Base-by-base conservation (phyloP, 2,113 vertebrate species). In the Rhabdornis inornatus region DNA sequence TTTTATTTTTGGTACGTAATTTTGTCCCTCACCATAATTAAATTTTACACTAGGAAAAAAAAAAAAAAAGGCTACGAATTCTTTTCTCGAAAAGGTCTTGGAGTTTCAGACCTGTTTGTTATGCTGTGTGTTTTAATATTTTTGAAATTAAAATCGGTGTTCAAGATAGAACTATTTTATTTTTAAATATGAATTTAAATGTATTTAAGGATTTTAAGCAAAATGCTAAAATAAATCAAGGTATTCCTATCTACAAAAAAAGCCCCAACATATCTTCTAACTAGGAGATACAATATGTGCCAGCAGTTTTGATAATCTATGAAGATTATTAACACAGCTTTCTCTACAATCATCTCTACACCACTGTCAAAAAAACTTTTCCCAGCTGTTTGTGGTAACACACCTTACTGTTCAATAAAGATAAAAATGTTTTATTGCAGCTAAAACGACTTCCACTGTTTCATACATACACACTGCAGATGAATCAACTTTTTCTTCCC, bases 111-210 rank as follows among this genome's bases (percentile, higher is more conserved):
- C 18, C 3, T 13, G 1, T 30, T 63, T 24, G 24, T 19, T 23
- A n/a, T 18, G 2, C 2, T 35, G 4, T 10, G 1, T 40, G 3
- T 1, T 64, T 50, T 8, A 53, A 30, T n/a, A 40, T 0, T 76
- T 56, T 37, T 18, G 2, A 27, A 75, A 49, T 35, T 17, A 61
- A 66, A 39, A 22, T 31, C 42, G 0, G 0, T 45, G 4, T n/a
- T 63, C 3, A 9, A 12, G 0, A 13, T 23, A 17, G 13, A 5
- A 16, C 25, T 49, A 22, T 52, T 68, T 47, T 83, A 31, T 60
- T 76, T 59, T 66, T 10, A 80, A 80, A 42, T 23, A 23, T 6
- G 1, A 23, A 52, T 59, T 60, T 39, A 39, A 69, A 23, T 1
- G 2, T n/a, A 42, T 37, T 22, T 56, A 56, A 61, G 5, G 2